Base-by-base conservation (phyloP, 1,140 invertebrate species). In the Anoplolepis gracilipes region DNA sequence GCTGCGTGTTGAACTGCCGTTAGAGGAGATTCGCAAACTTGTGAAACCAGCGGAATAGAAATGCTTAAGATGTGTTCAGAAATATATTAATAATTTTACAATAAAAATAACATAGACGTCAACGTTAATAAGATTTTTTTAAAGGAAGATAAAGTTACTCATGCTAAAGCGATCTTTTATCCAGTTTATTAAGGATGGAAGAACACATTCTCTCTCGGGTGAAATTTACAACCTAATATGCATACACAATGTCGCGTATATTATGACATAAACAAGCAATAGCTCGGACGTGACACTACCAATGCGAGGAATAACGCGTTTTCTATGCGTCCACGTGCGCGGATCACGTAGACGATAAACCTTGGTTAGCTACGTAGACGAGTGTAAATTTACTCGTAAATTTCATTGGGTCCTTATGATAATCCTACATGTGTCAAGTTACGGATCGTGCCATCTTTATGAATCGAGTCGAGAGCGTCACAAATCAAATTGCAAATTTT, bases 1-100 rank as follows among this genome's bases (percentile, higher is more conserved):
- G 42, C 33, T 33, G 19, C 55, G 22, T n/a, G 78, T 82, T 82
- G 46, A 82, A 73, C 25, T n/a, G 3, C 19, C 36, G 55, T 59
- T 53, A 25, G 55, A 73, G 28, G n/a, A 61, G 36, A 72, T 73
- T 42, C 4, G 67, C 53, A 82, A 82, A 30, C 78, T 73, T 36
- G 19, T 19, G 36, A 61, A 22, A n/a, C 10, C 6, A 11, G 2
- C 3, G n/a, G 42, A 72, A 61, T 59, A 59, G 72, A n/a, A 73
- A 81, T 36, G n/a, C 1, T 19, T 25, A 16, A 0, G 42, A 30
- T 42, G 10, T 30, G 6, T 30, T 11, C 19, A 6, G 42, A n/a
- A 64, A 22, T 16, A 0, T 33, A 62, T n/a, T 30, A 25, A n/a
- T 28, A 77, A 42, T 77, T 77, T 57, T 16, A 5, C 46, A 49